A percentile compares a stretch with the other conserved stretches of the same genome.
Evolutionary conservation across 2,888 invertebrate genomes (phyloP).

Genomic region (Stenotaenia linearis): DNA sequence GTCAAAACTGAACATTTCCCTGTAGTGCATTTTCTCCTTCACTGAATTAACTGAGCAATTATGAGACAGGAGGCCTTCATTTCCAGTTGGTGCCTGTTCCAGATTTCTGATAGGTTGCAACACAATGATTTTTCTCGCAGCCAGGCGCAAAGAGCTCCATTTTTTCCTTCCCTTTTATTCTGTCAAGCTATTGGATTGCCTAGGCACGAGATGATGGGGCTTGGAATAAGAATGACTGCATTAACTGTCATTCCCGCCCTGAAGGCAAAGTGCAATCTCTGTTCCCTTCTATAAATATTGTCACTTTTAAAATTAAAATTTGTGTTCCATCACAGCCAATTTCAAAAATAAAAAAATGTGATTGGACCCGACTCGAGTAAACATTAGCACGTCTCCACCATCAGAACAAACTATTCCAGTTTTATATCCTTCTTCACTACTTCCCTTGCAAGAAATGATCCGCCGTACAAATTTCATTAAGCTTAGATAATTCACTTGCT

Average conservation of each 20-base stretch:
- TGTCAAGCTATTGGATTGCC: conserved; percentile 26
- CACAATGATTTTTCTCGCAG: conserved; percentile 16
- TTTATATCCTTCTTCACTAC: background rate
- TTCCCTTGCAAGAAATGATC: background rate
- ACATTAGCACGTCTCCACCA: conserved; percentile 20
- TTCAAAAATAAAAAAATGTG: background rate
- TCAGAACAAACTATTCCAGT: conserved; percentile 5
- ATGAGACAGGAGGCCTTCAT: conserved; percentile 26
- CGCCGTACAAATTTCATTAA: conserved; percentile 5
- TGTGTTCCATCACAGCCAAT: conserved; percentile 20
- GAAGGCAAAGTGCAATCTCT: conserved; percentile 20
- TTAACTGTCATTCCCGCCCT: conserved; percentile 26
- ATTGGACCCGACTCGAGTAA: background rate
- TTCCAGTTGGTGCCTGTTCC: conserved; percentile 13
- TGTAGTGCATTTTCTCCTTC: conserved; percentile 21
- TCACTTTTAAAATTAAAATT: conserved; percentile 26
- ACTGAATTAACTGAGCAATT: conserved; percentile 24
- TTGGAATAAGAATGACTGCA: conserved; percentile 20
- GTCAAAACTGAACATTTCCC: conserved; percentile 24
- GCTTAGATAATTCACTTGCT: background rate
- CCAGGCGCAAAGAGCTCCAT: background rate
- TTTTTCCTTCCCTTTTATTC: background rate
- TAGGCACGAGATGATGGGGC: conserved; percentile 19
- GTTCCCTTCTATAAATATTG: conserved; percentile 12
- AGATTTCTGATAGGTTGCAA: conserved; percentile 21